These are phyloP conservation scores for Dipodomys merriami DNA, from an alignment of 2,113 vertebrate genomes.

Conservation along the genomic window DNA sequence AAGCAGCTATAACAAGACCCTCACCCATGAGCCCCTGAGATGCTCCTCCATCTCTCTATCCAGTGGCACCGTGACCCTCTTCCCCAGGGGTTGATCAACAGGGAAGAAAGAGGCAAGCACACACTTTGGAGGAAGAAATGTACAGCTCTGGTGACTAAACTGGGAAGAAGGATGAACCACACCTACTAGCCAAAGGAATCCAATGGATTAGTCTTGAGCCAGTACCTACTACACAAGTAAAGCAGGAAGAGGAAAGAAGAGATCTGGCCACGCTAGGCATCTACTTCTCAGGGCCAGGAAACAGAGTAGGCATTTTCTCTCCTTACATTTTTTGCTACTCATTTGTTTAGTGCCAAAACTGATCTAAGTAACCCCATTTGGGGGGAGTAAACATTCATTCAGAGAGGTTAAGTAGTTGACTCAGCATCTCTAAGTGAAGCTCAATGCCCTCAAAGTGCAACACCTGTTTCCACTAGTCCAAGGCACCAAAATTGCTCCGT, in stretches of 20 bases:
- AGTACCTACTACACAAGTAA: background rate
- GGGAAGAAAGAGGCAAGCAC: slow-evolving; percentile 17
- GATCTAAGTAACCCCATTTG: background rate
- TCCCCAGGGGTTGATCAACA: background rate
- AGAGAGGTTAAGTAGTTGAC: background rate
- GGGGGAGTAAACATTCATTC: background rate
- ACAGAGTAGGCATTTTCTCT: background rate
- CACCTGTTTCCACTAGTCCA: background rate
- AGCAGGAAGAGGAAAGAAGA: background rate
- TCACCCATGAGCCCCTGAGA: accelerated
- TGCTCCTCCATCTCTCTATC: background rate
- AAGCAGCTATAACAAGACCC: background rate
- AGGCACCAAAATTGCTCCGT: background rate
- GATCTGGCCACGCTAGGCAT: background rate
- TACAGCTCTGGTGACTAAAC: background rate
- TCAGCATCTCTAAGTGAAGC: background rate
- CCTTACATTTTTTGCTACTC: background rate
- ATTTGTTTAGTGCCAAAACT: background rate
- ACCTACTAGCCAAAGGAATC: background rate
- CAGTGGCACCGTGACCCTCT: background rate
- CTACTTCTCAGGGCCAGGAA: background rate
- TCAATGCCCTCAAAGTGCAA: background rate
- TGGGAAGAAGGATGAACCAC: background rate
- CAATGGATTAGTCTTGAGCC: background rate
- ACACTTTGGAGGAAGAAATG: background rate